These are phyloP conservation scores for Hermaeophaga mercurialis DNA, from an alignment of 2,888 invertebrate species.

Conservation along the genomic window DNA sequence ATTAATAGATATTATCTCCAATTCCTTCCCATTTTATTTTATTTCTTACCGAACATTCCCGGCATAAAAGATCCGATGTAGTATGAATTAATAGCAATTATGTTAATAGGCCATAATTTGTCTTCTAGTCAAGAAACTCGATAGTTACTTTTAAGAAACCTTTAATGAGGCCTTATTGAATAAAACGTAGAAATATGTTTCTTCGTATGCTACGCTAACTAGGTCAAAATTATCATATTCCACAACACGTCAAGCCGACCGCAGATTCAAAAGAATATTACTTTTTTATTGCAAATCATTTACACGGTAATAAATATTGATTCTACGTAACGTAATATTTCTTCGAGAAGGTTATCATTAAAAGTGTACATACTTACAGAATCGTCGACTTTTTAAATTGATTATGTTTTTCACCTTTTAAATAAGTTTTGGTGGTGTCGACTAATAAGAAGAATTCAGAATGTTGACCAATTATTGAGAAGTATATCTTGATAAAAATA, in stretches of 20 bases:
- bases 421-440: too few relatives aligned
- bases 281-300: neutral
- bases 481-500: too few relatives aligned
- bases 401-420: too few relatives aligned
- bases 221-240: constrained; percentile 17
- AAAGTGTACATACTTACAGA: too few relatives aligned
- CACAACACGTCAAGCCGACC: neutral
- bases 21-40: constrained; percentile 21
- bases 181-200: constrained; percentile 9
- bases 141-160: constrained; percentile 13
- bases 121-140: constrained; percentile 17
- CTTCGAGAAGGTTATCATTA: too few relatives aligned
- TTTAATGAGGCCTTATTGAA: constrained; percentile 9
- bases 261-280: constrained; percentile 1
- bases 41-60: constrained; percentile 17
- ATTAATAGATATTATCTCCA: constrained; percentile 23
- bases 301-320: too few relatives aligned
- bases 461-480: too few relatives aligned
- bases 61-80: constrained; percentile 12
- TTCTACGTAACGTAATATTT: too few relatives aligned
- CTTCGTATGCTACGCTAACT: constrained; percentile 5
- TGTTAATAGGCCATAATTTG: constrained; percentile 19
- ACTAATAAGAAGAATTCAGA: too few relatives aligned
- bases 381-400: too few relatives aligned
- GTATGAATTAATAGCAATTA: constrained; percentile 20